Evolutionary conservation across 2,113 vertebrate genomes (phyloP), one percentile per base, ranked within the genome.

Genomic region (Anas platyrhynchos): DNA sequence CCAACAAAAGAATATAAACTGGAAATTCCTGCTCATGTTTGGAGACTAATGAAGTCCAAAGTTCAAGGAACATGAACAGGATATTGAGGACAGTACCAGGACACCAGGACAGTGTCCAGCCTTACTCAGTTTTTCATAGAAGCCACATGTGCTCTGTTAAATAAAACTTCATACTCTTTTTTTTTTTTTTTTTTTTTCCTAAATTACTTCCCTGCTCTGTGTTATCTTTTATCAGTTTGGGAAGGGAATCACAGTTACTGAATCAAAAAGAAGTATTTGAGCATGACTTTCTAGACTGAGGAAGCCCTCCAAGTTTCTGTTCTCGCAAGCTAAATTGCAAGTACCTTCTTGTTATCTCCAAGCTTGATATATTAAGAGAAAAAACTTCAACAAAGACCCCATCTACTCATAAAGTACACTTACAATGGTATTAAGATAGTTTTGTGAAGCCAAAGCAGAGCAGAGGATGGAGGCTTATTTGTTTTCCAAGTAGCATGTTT

Each of bases 251-350:
- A 79, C n/a, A 80, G 62, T 5, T 50, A 29, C 32, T 38, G 29
- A 76, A 46, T 38, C 16, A 84, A 69, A 23, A 56, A 15, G n/a
- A n/a, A 0, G 5, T 73, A 2, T 13, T 0, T 0, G 16, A 69
- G 12, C 27, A 16, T 15, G 29, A 69, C 15, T 9, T 29, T 61
- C 29, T 31, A 50, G 11, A 1, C 12, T 27, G 23, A 85, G 23
- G 69, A 87, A 84, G 4, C 3, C 3, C 27, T 55, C 9, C 8
- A 16, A 11, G 4, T 65, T 50, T 62, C 13, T 32, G 17, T 32
- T 66, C 41, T 32, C 77, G 5, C 26, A 52, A 34, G 20, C 8
- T 29, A 71, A 20, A 14, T 29, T 82, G 26, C 13, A 69, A 34
- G 10, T 9, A 65, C 13, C 31, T 46, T 58, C 32, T 59, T 43